Evolutionary conservation across 2,797 vertebrate genomes (phyloP).

Genomic region (Microctenopoma stevenorrisi): DNA sequence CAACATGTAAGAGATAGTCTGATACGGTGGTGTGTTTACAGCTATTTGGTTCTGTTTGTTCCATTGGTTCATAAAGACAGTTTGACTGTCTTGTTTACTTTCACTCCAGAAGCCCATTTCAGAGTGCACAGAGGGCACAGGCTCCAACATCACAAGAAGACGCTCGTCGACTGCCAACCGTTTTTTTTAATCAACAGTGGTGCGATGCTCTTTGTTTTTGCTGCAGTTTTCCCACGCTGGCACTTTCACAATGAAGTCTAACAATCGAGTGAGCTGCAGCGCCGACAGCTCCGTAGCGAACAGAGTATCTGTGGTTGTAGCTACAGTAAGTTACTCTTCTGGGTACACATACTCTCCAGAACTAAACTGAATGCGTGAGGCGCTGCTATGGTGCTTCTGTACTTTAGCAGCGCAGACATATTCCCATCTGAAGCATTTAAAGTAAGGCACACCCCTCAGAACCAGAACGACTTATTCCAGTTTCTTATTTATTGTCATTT

Average conservation of each 20-base stretch:
- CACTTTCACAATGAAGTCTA: not conserved
- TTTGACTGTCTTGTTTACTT: slow-evolving; percentile 45
- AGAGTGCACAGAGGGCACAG: slow-evolving; percentile 16
- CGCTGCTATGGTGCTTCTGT: too few species aligned
- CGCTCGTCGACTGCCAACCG: not conserved
- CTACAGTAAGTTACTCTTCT: too few species aligned
- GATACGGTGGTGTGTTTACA: slow-evolving; percentile 43
- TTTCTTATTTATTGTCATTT: too few species aligned
- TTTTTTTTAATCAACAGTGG: slow-evolving; percentile 4
- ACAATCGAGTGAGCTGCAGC: not conserved
- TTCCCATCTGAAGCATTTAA: too few species aligned
- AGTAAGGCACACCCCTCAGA: too few species aligned
- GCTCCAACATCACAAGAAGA: slow-evolving; percentile 6
- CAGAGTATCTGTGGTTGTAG: not conserved
- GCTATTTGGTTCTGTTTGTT: slow-evolving; percentile 33
- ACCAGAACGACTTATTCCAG: too few species aligned
- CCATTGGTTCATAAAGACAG: slow-evolving; percentile 28
- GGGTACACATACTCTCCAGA: too few species aligned
- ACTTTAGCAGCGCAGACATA: too few species aligned
- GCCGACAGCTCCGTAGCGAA: not conserved
- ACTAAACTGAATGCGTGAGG: too few species aligned
- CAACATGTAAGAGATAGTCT: slow-evolving; percentile 47
- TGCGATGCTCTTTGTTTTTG: not conserved
- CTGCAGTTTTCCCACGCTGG: not conserved
- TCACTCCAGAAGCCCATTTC: slow-evolving; percentile 15